phyloP scores from a whole-genome alignment of 2,797 vertebrate genomes.

The Prionace glauca region DNA sequence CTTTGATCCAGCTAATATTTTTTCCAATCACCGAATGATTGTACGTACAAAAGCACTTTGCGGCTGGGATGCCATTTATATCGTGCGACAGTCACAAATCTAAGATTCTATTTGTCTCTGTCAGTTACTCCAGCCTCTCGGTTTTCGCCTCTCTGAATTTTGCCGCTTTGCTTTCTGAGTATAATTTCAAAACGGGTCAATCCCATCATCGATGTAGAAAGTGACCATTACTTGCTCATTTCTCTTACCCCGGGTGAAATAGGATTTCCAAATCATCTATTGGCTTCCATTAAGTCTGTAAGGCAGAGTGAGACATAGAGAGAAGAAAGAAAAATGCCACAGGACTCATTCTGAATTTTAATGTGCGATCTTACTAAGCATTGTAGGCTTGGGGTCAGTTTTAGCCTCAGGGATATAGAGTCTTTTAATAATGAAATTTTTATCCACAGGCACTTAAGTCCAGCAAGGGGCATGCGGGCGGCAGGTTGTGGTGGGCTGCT shows the following conservation, averaged over 20 bases:
- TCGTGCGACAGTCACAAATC: neutral
- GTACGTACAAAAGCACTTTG: neutral
- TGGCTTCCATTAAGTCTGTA: neutral
- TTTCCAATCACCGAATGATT: neutral
- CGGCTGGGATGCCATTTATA: neutral
- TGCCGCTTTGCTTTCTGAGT: neutral
- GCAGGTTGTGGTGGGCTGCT: too few species aligned
- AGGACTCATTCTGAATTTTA: neutral
- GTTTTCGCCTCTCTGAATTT: neutral
- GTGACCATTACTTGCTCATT: slow-evolving; percentile 7
- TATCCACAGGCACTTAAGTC: too few species aligned
- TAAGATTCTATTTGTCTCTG: neutral
- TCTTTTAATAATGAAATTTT: too few species aligned
- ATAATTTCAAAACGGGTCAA: slow-evolving; percentile 19
- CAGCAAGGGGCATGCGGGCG: too few species aligned
- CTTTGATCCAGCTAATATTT: slow-evolving; percentile 9
- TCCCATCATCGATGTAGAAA: slow-evolving; percentile 9
- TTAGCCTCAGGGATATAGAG: too few species aligned
- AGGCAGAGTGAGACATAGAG: neutral
- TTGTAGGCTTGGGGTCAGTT: too few species aligned
- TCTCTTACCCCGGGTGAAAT: neutral
- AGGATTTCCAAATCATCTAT: neutral
- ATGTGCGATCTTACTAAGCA: too few species aligned
- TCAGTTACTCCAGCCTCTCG: neutral
- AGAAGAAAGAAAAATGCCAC: neutral